These are phyloP conservation scores for Aleiodes testaceus DNA, from an alignment of 2,888 invertebrate genomes.

Conservation along the genomic window DNA sequence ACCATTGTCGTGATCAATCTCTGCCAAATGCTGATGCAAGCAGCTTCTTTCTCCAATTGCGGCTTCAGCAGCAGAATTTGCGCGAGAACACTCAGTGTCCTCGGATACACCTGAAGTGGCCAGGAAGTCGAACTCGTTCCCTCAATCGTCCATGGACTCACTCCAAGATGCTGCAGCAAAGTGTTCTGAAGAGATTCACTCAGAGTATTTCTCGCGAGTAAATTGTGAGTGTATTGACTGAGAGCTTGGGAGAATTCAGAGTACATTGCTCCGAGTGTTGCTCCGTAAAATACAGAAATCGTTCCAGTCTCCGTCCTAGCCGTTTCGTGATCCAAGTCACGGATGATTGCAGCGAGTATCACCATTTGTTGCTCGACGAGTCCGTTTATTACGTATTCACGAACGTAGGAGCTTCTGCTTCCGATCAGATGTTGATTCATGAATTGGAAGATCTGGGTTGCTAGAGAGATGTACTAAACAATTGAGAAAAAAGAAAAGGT, in stretches of 20 bases:
- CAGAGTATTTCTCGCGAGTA: constrained; percentile 82
- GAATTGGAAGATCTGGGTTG: constrained; percentile 89
- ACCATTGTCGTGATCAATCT: constrained; percentile 91
- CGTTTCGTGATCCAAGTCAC: constrained; percentile 93
- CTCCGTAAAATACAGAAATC: constrained; percentile 84
- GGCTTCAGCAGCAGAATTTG: constrained; percentile 86
- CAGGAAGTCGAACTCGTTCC: constrained; percentile 76
- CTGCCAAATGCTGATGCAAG: constrained; percentile 94
- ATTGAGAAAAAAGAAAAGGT: constrained; percentile 48
- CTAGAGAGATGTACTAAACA: constrained; percentile 86
- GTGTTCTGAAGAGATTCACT: constrained; percentile 81
- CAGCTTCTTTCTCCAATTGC: constrained; percentile 90
- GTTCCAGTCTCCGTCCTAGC: constrained; percentile 87
- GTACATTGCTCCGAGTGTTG: constrained; percentile 81
- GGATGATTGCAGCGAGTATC: constrained; percentile 89
- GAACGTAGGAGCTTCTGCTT: constrained; percentile 81
- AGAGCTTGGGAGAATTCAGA: constrained; percentile 85
- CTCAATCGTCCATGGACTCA: constrained; percentile 82
- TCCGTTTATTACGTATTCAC: constrained; percentile 81
- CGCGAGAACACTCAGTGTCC: constrained; percentile 87
- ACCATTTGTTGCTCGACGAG: constrained; percentile 92
- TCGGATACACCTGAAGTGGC: constrained; percentile 85
- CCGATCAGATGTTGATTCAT: constrained; percentile 87
- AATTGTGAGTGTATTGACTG: constrained; percentile 84
- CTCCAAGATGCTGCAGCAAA: constrained; percentile 82